Evolutionary conservation across 2,888 invertebrate genomes (phyloP).

Genomic region (Homarus gammarus): DNA sequence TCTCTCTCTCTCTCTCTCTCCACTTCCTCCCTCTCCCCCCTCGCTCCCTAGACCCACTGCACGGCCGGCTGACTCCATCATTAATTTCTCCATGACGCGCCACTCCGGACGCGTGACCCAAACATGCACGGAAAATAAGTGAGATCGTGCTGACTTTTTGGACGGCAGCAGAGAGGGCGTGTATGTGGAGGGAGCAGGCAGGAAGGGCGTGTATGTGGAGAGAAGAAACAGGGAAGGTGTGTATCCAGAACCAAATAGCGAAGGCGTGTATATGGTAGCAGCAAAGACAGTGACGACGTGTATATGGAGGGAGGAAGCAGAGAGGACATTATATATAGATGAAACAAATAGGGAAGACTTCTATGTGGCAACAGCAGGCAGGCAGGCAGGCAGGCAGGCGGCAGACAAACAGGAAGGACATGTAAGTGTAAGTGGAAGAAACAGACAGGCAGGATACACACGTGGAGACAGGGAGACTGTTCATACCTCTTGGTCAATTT

Average conservation of each 20-base stretch:
- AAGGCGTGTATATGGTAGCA: neutral
- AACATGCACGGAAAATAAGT: constrained; percentile 68
- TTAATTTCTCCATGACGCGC: constrained; percentile 66
- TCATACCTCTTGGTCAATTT: too few species aligned
- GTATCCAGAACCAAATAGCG: constrained; percentile 13
- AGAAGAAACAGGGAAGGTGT: neutral
- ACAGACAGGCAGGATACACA: too few species aligned
- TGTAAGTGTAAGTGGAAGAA: too few species aligned
- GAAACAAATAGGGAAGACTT: too few species aligned
- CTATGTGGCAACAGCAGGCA: too few species aligned
- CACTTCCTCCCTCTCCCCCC: neutral
- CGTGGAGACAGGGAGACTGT: too few species aligned
- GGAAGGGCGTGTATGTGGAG: neutral
- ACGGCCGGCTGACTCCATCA: constrained; percentile 65
- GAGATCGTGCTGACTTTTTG: constrained; percentile 66
- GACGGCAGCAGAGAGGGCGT: neutral
- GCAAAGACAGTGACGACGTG: too few species aligned
- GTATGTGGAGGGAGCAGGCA: neutral
- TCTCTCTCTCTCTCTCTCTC: constrained; percentile 31
- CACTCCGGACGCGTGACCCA: constrained; percentile 69
- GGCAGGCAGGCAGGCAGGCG: too few species aligned
- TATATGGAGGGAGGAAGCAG: too few species aligned
- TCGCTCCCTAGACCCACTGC: constrained; percentile 36
- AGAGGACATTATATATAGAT: too few species aligned
- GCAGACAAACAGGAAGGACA: too few species aligned